Evolutionary conservation across 2,888 invertebrate genomes (phyloP).

Genomic region (Barypeithes pellucidus): DNA sequence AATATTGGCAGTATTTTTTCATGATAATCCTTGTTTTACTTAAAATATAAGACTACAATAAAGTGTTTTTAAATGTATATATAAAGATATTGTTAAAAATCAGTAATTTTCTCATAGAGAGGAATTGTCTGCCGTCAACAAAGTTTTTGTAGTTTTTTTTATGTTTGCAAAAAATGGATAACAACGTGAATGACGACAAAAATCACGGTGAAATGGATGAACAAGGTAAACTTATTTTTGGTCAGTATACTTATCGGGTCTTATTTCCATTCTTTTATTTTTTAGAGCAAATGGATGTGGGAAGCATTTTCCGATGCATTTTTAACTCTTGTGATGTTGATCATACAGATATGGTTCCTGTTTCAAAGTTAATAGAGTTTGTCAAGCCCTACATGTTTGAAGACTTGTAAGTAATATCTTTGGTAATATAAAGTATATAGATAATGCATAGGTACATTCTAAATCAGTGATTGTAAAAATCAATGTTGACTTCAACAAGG

Average conservation of each 20-base stretch:
- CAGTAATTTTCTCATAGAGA: background rate
- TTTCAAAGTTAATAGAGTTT: conserved; percentile 61
- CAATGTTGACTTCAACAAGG: too few relatives aligned
- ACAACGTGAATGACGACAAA: background rate
- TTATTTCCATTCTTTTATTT: background rate
- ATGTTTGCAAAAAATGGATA: conserved; percentile 14
- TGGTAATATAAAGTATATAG: too few relatives aligned
- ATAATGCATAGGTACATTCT: too few relatives aligned
- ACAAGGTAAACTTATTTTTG: conserved; percentile 12
- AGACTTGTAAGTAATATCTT: conserved; percentile 60
- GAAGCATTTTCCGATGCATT: conserved; percentile 60
- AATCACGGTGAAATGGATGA: background rate
- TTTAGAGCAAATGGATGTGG: conserved; percentile 54
- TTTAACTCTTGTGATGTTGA: conserved; percentile 62
- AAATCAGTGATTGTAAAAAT: too few relatives aligned
- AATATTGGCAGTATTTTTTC: background rate
- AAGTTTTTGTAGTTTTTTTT: background rate
- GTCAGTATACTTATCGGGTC: background rate
- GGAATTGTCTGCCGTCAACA: background rate
- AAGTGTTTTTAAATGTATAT: background rate
- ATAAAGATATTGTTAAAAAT: background rate
- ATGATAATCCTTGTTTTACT: background rate
- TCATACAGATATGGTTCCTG: conserved; percentile 58
- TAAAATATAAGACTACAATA: conserved; percentile 11
- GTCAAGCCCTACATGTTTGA: conserved; percentile 62